Percentiles rank a stretch among this genome's conserved stretches.
These are phyloP conservation scores for Lathamus discolor DNA, from an alignment of 2,113 vertebrate genomes.

Conservation along the genomic window DNA sequence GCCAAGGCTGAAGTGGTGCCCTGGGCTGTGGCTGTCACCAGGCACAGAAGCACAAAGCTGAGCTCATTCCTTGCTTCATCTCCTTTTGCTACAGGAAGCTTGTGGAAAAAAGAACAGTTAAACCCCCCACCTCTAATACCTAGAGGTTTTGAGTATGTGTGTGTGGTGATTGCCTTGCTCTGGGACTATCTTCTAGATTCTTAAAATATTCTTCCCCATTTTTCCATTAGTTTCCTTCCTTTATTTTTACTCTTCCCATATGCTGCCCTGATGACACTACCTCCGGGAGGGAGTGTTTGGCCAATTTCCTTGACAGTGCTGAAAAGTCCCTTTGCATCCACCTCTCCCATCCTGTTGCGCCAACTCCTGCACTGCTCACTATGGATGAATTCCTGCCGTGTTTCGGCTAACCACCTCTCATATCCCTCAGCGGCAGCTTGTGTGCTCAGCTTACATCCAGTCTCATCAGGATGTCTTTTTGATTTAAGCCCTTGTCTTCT, in stretches of 20 bases:
- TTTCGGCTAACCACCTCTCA: neutral
- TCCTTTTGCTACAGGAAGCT: neutral
- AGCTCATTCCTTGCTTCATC: neutral
- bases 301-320: conserved; percentile 14
- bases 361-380: conserved; percentile 1
- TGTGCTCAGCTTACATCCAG: conserved; percentile 55
- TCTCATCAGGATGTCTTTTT: conserved; percentile 70
- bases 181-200: neutral
- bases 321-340: conserved; percentile 34
- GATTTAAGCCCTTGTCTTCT: conserved; percentile 67
- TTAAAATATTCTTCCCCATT: neutral
- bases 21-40: neutral
- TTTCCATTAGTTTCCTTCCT: neutral
- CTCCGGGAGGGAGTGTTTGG: neutral
- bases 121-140: neutral
- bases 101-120: neutral
- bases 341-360: neutral
- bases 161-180: neutral
- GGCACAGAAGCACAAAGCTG: neutral
- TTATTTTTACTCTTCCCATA: neutral
- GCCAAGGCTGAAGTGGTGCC: neutral
- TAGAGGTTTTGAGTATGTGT: neutral
- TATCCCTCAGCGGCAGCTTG: neutral
- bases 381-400: neutral
- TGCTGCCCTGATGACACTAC: neutral